Evolutionary conservation across 2,113 vertebrate genomes (phyloP), one percentile per base, ranked within the genome.

Genomic region (Poeciliopsis prolifica): DNA sequence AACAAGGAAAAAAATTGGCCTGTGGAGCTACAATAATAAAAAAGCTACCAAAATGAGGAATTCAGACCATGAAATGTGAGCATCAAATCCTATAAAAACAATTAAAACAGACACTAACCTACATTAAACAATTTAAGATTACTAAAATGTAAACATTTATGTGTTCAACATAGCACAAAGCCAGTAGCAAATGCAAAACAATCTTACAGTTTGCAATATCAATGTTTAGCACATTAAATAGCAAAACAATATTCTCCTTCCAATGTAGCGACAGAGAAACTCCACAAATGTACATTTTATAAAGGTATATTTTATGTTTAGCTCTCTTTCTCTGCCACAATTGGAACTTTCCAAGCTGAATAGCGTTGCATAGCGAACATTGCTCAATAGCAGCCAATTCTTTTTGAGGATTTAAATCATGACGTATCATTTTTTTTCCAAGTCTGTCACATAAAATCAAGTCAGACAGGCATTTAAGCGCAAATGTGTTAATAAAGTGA

Each of bases 401-500:
- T 31, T 58, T 61, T 67, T 64, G 4, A 80, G 77, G 37, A 66
- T 83, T 68, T 48, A 26, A 69, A 68, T 85, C 58, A 72, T 72
- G 40, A 44, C 37, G 68, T 26, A 74, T 51, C 77, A 68, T 40
- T n/a, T 71, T 70, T 87, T 66, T 79, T 48, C 62, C 67, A 79
- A 44, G 48, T 72, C 67, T 76, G 77, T 85, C 78, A 70, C 62
- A 80, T 42, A 26, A 77, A 86, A 88, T 90, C 82, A 81, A 77
- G 84, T 84, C 75, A 65, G 35, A 81, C 24, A 44, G 68, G 42
- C 70, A 74, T 86, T 80, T 77, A 72, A 75, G 79, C 81, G 65
- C 51, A 74, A 88, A 88, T 74, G 85, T 87, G 83, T 75, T 63
- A 85, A 84, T 74, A 82, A 83, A 79, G 67, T 61, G 74, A 72